Evolutionary conservation across 2,113 vertebrate genomes (phyloP).

Genomic region (Oxyruncus cristatus): DNA sequence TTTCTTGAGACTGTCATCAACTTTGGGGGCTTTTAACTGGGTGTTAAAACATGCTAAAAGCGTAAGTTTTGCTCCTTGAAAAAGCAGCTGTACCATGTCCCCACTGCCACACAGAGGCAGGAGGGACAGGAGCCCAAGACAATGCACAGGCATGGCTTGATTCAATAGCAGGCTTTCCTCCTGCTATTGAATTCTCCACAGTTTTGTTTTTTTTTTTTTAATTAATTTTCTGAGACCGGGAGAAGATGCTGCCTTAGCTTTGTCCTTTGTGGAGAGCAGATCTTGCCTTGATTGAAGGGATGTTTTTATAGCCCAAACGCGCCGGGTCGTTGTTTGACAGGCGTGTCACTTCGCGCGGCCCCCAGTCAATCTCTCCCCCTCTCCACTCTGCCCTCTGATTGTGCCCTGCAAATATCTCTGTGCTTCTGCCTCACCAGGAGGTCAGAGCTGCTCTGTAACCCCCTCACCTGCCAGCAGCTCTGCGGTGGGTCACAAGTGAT

Average conservation of each 20-base stretch:
- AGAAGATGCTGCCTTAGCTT: slow-evolving; percentile 22
- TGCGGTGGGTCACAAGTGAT: neutral
- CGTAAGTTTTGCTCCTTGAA: neutral
- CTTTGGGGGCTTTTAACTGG: neutral
- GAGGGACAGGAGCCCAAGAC: neutral
- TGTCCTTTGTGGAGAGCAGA: slow-evolving; percentile 47
- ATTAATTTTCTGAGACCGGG: slow-evolving; percentile 53
- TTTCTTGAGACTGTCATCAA: neutral
- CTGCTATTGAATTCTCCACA: neutral
- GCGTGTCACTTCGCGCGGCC: neutral
- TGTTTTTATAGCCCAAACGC: slow-evolving; percentile 47
- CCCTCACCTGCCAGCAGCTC: neutral
- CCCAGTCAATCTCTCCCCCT: neutral
- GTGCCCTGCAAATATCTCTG: neutral
- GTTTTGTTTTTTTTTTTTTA: slow-evolving; percentile 30
- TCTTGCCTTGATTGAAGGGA: slow-evolving; percentile 44
- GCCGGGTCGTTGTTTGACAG: slow-evolving; percentile 23
- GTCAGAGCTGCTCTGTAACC: neutral
- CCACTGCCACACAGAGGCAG: neutral
- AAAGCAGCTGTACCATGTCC: too few species aligned
- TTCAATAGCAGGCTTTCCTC: neutral
- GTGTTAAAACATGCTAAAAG: neutral
- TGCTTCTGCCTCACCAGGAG: neutral
- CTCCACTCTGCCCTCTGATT: neutral
- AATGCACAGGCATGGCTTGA: neutral